Evolutionary conservation across 2,888 invertebrate species (phyloP), one percentile per base, ranked within the genome.

Genomic region (Phytoseiulus persimilis): DNA sequence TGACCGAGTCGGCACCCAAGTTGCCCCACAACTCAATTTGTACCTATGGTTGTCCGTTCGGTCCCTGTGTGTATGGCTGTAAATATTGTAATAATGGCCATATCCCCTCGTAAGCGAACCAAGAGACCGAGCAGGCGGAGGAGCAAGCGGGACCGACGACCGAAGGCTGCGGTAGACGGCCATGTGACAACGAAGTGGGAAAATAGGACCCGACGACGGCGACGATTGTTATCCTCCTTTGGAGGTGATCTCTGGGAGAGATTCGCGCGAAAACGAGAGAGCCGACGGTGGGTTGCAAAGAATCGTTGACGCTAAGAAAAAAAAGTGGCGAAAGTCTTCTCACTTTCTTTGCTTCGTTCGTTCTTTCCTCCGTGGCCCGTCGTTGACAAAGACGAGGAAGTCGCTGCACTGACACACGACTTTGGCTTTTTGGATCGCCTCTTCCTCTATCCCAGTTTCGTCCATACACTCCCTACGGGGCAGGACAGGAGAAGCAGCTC

Each of bases 371-470:
- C 28, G 5, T 65, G 5, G 65, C 1, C 18, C 65, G 65, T 65
- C 65, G 65, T 65, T 65, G 65, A 65, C 65, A 65, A 65, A 65
- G 65, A 65, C 65, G 65, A 65, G 65, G 65, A 65, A 65, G 65
- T 65, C 65, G 28, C 65, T 3, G 9, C 65, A 65, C 14, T 28
- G 65, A 65, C 65, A 65, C 28, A 65, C 65, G 65, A 65, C 11
- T 65, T 65, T 23, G 28, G 65, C 65, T 65, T 65, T 65, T 65
- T 65, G 18, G 65, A 65, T 65, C 65, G 65, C 1, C 65, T 65
- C 18, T 28, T 65, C 18, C 65, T 65, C 65, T 23, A 2, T 65
- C 23, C 2, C 1, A 6, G 14, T 65, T 65, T 14, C 46, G 14
- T 6, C 46, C 14, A 11, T 14, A 46, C 14, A 65, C 28, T 14